Percentiles rank a stretch among this genome's conserved stretches.
These are phyloP conservation scores for Gopherus flavomarginatus DNA, from an alignment of 2,113 vertebrate species.

Conservation along the genomic window DNA sequence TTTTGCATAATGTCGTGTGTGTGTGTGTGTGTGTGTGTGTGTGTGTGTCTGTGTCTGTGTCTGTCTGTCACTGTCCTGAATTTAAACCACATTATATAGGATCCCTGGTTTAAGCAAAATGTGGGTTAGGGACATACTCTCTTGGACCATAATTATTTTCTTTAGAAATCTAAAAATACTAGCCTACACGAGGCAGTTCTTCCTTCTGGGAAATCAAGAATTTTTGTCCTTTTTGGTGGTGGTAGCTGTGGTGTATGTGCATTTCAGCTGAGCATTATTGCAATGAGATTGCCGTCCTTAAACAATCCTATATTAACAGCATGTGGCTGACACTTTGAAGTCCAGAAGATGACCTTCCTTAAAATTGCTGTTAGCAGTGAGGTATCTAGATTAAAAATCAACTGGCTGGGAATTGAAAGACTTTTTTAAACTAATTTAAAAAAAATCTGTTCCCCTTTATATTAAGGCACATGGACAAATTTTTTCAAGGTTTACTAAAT, in stretches of 20 bases:
- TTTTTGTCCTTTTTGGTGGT: neutral
- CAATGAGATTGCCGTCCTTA: neutral
- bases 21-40: too few species aligned
- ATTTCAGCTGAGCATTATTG: neutral
- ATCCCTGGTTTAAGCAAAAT: neutral
- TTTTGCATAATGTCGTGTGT: neutral
- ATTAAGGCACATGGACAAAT: neutral
- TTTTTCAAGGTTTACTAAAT: neutral
- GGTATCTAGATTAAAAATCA: neutral
- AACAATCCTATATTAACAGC: neutral
- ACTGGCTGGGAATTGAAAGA: neutral
- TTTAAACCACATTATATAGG: neutral
- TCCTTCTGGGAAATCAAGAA: neutral
- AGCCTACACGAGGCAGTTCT: neutral
- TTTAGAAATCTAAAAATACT: neutral
- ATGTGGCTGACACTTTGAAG: neutral
- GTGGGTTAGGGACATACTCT: neutral
- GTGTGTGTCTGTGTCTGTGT: neutral
- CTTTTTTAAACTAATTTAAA: neutral
- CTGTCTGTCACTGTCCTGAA: neutral
- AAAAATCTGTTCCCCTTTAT: neutral
- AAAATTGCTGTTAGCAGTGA: neutral
- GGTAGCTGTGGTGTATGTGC: neutral
- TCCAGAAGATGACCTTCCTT: neutral
- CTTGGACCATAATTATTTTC: neutral